Conservation (phyloP, 2,888 invertebrate species). For the Hydriomena furcata region DNA sequence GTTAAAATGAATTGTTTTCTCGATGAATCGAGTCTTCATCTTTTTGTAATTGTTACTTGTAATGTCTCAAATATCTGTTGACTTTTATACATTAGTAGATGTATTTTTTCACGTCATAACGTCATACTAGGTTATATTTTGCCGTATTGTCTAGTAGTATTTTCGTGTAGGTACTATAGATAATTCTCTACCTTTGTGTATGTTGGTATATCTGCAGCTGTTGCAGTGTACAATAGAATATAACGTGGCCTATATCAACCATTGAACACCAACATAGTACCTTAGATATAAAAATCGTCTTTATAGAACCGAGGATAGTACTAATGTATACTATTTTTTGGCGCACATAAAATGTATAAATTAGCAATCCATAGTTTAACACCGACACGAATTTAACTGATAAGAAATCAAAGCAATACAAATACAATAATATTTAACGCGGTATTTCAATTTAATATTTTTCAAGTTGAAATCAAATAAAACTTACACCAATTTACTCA, state of each 20-base stretch:
- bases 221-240: slow-evolving; percentile 1
- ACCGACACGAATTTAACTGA: slow-evolving; percentile 28
- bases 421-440: slow-evolving; percentile 22
- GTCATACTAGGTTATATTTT: not conserved
- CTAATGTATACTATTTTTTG: slow-evolving; percentile 21
- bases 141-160: not conserved
- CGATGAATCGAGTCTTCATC: too few relatives aligned
- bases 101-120: not conserved
- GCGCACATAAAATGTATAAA: slow-evolving; percentile 17
- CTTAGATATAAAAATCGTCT: slow-evolving; percentile 8
- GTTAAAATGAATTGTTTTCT: too few relatives aligned
- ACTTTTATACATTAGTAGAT: not conserved
- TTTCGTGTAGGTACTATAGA: not conserved
- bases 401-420: slow-evolving; percentile 29
- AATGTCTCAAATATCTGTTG: too few relatives aligned
- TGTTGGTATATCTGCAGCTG: slow-evolving; percentile 2
- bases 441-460: slow-evolving; percentile 9
- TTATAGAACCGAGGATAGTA: slow-evolving; percentile 12
- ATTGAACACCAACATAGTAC: slow-evolving; percentile 21
- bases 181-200: not conserved
- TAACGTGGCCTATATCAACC: slow-evolving; percentile 5
- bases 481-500: slow-evolving; percentile 42
- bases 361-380: slow-evolving; percentile 17
- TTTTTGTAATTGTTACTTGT: too few relatives aligned
- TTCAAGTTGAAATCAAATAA: slow-evolving; percentile 19